Conservation (phyloP, 2,113 vertebrate species). For the Mystacornis crossleyi region DNA sequence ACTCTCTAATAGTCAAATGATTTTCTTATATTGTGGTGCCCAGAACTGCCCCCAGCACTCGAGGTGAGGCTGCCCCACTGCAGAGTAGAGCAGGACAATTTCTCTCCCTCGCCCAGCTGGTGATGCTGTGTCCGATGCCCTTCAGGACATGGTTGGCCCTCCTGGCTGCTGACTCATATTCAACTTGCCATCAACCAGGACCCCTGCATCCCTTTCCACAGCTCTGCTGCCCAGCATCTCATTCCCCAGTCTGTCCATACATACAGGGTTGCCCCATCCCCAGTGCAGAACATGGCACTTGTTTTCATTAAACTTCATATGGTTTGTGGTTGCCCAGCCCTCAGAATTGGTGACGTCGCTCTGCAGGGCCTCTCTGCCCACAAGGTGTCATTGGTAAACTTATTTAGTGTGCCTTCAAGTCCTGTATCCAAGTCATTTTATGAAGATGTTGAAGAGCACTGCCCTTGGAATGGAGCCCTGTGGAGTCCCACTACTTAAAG, state of each 20-base stretch:
- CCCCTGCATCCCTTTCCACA: rapidly evolving
- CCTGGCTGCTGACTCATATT: neutral
- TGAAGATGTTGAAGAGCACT: neutral
- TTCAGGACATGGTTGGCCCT: too few species aligned
- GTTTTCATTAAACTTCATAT: neutral
- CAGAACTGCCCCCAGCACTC: neutral
- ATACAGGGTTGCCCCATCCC: neutral
- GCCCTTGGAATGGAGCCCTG: neutral
- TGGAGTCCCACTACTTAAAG: neutral
- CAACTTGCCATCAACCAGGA: neutral
- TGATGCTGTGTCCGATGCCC: rapidly evolving
- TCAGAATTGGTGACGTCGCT: rapidly evolving
- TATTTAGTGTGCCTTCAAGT: neutral
- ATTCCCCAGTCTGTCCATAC: neutral
- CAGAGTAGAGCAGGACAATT: neutral
- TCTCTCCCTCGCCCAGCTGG: rapidly evolving
- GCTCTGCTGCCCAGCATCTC: neutral
- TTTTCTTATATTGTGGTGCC: neutral
- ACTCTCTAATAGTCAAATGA: neutral
- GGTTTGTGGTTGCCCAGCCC: neutral
- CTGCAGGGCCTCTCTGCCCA: neutral
- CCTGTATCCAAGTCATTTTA: neutral
- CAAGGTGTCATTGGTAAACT: neutral
- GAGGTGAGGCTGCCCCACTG: neutral
- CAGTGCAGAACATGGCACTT: neutral